Base-by-base conservation (phyloP, 2,797 vertebrate genomes). In the Bryconaethiops microstoma region DNA sequence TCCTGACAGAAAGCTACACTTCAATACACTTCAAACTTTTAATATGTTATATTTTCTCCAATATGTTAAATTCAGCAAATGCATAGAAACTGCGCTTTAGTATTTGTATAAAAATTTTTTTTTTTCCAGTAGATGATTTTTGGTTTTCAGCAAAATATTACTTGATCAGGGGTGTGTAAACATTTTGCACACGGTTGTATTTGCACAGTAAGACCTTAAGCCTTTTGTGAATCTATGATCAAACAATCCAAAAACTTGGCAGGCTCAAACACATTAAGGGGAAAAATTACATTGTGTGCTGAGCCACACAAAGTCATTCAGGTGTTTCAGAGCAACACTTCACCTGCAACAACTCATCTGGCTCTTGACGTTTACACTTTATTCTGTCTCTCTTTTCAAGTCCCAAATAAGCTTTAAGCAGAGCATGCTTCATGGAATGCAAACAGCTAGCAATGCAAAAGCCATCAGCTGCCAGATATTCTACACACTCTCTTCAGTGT, bases 361-460 rank as follows among this genome's bases (percentile, higher is more conserved):
- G 82, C 87, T 84, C 69, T 72, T 39, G 25, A 70, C 39, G 4
- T 82, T 39, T 59, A 84, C 84, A 86, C 80, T 84, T 89, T 19
- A 71, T 85, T 76, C 70, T 59, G n/a, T 14, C 57, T 63, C n/a
- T 83, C 69, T 88, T 85, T 83, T 81, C 74, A 25, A 87, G 89
- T 45, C 88, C 88, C 87, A 65, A 85, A 87, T 57, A 63, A 79
- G 25, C 85, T 25, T 69, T 74, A 88, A 76, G 86, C 76, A 82
- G 78, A 91, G 91, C 87, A 39, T 88, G 85, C 77, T 72, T 4
- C 72, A 67, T 85, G 91, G 90, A 92, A 93, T 92, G 91, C 87
- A 93, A 91, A 93, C 90, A 86, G 39, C 64, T 84, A 91, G 79
- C 70, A 67, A 42, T 84, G 21, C 69, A 87, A 87, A 86, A 13